A percentile compares a stretch with the other conserved stretches of the same genome.
Evolutionary conservation across 2,113 vertebrate genomes (phyloP).

Genomic region (Leptobrachium ailaonicum): DNA sequence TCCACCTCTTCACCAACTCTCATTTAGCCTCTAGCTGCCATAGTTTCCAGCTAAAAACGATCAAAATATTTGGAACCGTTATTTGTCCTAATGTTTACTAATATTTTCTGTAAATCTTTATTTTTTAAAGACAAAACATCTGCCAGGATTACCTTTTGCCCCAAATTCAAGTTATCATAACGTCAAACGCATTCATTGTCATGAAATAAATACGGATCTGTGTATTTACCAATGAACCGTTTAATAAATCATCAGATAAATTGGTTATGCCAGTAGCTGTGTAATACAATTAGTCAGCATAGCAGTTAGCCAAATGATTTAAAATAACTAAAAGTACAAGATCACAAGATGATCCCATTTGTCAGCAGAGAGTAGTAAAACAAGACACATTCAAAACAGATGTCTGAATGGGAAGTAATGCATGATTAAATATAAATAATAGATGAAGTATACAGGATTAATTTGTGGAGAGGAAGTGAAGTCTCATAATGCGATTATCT

Average conservation of each 20-base stretch:
- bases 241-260: not conserved
- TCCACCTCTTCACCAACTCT: too few relatives aligned
- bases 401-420: not conserved
- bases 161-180: not conserved
- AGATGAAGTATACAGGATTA: not conserved
- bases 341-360: conserved; percentile 1
- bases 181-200: not conserved
- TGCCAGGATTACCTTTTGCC: not conserved
- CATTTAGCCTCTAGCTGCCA: too few relatives aligned
- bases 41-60: too few relatives aligned
- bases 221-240: not conserved
- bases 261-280: not conserved
- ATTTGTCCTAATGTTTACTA: too few relatives aligned
- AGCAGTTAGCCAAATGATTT: not conserved
- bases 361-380: not conserved
- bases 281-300: not conserved
- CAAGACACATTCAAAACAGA: not conserved
- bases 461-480: not conserved
- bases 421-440: conserved; percentile 1
- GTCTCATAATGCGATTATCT: not conserved
- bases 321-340: not conserved
- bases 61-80: too few relatives aligned
- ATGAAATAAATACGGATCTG: not conserved
- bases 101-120: too few relatives aligned
- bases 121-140: not conserved